Percentiles rank a stretch among this genome's conserved stretches.
Conservation (phyloP, 2,888 invertebrate genomes). For the Callinectes sapidus region DNA sequence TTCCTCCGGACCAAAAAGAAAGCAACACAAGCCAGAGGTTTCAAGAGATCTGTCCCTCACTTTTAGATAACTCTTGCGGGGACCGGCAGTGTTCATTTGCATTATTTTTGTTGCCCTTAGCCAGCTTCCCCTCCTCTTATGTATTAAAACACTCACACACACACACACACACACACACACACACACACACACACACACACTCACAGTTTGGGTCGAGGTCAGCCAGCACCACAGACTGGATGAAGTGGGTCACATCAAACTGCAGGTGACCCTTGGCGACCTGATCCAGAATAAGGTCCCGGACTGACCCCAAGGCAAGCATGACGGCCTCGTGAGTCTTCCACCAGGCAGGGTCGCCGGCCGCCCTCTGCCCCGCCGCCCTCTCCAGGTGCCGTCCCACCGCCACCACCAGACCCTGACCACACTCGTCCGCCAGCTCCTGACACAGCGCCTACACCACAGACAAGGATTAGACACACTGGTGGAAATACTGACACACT, state of each 20-base stretch:
- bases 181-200: background rate
- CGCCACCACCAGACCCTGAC: constrained; percentile 79
- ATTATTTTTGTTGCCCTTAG: too few species aligned
- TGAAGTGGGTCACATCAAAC: constrained; percentile 73
- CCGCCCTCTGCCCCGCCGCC: constrained; percentile 77
- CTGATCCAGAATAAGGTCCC: constrained; percentile 75
- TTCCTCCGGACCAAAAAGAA: too few species aligned
- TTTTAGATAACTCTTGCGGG: too few species aligned
- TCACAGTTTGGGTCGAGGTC: constrained; percentile 78
- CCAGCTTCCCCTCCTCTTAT: too few species aligned
- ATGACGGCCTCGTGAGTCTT: constrained; percentile 83
- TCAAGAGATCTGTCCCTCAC: too few species aligned
- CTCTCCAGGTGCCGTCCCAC: constrained; percentile 81
- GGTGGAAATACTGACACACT: too few species aligned
- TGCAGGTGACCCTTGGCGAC: constrained; percentile 70
- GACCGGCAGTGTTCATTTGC: too few species aligned
- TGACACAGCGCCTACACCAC: constrained; percentile 76
- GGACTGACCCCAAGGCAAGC: constrained; percentile 80
- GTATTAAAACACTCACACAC: too few species aligned
- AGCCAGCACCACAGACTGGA: constrained; percentile 78
- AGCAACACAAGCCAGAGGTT: too few species aligned
- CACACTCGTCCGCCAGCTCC: constrained; percentile 79
- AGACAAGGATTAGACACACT: background rate
- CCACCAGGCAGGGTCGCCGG: constrained; percentile 80
- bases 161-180: background rate